Evolutionary conservation across 2,797 vertebrate genomes (phyloP), one percentile per base, ranked within the genome.

Genomic region (Cygnus olor): DNA sequence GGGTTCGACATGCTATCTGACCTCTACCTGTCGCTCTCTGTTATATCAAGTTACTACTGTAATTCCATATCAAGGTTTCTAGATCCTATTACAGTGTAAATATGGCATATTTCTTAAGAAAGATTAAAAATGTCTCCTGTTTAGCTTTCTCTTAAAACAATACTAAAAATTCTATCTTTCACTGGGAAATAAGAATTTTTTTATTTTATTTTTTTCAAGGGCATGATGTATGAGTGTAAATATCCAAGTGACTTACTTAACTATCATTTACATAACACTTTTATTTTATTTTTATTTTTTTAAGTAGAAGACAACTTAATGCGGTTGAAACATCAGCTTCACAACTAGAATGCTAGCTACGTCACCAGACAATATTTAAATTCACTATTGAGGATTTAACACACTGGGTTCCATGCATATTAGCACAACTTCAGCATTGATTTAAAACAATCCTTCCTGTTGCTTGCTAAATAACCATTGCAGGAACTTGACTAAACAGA

Each of bases 1-100:
- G 65, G 68, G 3, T 94, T 83, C 49, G 36, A 76, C 79, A 81
- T 72, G 68, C 30, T 88, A 81, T 74, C 77, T 96, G 97, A 97
- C 92, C 94, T 94, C 84, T 97, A 85, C 54, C 40, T 97, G 95
- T 96, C 92, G 2, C 60, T 88, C 47, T 86, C 36, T 80, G 64
- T 97, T 97, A 92, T 30, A 93, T 95, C 93, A 97, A 88, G 20
- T 94, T 95, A 40, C 18, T 95, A 45, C 18, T 74, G 10, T 76
- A 57, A 49, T 88, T 49, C 16, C 15, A 14, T 66, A 34, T 36
- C 36, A 68, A 58, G 34, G 30, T 44, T 93, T 86, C 80, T 69
- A 30, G 64, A n/a, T 82, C 28, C 11, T 79, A 45, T 53, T 36
- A n/a, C 9, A 85, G 12, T 20, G 18, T 47, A 82, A 36, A 47